Conservation (phyloP, 2,888 invertebrate genomes). For the Malacosoma neustria region DNA sequence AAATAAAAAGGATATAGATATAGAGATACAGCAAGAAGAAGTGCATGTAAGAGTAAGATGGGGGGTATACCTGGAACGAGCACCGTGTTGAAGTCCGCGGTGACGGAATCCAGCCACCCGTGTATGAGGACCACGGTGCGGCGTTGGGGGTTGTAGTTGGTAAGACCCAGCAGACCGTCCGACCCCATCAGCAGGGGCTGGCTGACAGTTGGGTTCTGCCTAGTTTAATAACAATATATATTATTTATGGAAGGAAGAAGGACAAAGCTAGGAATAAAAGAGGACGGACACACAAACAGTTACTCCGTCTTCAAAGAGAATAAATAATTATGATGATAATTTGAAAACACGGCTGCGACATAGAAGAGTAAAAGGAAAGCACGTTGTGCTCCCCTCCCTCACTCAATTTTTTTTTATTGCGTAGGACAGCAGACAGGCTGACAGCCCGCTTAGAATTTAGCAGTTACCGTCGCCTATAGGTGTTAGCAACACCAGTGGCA, state of each 20-base stretch:
- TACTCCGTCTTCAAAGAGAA: too few relatives aligned
- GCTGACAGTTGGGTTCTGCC: conserved; percentile 29
- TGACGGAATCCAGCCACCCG: conserved; percentile 28
- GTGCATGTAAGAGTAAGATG: background rate
- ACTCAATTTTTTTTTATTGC: too few relatives aligned
- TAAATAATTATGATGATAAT: background rate
- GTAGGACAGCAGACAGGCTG: too few relatives aligned
- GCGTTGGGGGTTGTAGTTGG: conserved; percentile 24
- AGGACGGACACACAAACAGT: too few relatives aligned
- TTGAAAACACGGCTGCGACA: too few relatives aligned
- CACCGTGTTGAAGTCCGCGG: conserved; percentile 20
- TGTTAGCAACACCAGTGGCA: background rate
- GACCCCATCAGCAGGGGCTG: conserved; percentile 28
- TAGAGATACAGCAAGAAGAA: background rate
- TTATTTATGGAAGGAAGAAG: too few relatives aligned
- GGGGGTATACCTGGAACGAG: conserved; percentile 22
- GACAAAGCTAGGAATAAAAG: too few relatives aligned
- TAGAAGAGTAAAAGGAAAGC: too few relatives aligned
- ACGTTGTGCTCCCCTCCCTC: too few relatives aligned
- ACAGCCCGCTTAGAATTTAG: too few relatives aligned
- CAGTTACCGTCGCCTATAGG: too few relatives aligned
- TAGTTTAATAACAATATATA: too few relatives aligned
- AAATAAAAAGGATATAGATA: background rate
- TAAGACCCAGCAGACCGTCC: conserved; percentile 17
- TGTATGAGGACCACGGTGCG: conserved; percentile 32